Evolutionary conservation across 2,113 vertebrate species (phyloP).

Genomic region (Prunella fulvescens): DNA sequence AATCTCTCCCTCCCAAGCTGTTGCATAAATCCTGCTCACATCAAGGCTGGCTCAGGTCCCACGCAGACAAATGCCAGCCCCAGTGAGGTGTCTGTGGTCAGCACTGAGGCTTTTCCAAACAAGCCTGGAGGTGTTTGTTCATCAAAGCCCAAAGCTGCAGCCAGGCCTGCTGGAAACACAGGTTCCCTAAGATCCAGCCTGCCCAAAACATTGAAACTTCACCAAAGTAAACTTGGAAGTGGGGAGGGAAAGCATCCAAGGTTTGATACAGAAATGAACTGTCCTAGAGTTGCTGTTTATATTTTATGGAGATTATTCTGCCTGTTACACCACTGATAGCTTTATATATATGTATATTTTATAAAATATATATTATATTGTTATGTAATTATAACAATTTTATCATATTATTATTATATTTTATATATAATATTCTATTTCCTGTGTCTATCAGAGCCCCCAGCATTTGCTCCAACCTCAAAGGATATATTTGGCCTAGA

Average conservation of each 20-base stretch:
- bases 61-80: background rate
- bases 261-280: background rate
- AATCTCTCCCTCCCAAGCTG: background rate
- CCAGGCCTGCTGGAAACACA: background rate
- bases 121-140: conserved; percentile 24
- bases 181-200: background rate
- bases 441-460: background rate
- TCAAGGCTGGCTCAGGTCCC: background rate
- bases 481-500: background rate
- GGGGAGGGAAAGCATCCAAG: background rate
- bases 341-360: too few species aligned
- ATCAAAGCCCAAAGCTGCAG: background rate
- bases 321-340: background rate
- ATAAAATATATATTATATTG: too few species aligned
- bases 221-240: background rate
- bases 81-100: background rate
- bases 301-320: background rate
- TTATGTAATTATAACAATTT: too few species aligned
- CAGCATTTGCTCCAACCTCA: background rate
- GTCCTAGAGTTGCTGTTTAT: background rate
- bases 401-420: too few species aligned
- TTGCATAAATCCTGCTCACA: background rate
- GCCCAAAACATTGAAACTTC: background rate
- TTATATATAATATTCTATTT: background rate
- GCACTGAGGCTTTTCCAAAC: background rate